Evolutionary conservation across 1,140 invertebrate genomes (phyloP), one percentile per base, ranked within the genome.

Genomic region (Drosophila watanabei): DNA sequence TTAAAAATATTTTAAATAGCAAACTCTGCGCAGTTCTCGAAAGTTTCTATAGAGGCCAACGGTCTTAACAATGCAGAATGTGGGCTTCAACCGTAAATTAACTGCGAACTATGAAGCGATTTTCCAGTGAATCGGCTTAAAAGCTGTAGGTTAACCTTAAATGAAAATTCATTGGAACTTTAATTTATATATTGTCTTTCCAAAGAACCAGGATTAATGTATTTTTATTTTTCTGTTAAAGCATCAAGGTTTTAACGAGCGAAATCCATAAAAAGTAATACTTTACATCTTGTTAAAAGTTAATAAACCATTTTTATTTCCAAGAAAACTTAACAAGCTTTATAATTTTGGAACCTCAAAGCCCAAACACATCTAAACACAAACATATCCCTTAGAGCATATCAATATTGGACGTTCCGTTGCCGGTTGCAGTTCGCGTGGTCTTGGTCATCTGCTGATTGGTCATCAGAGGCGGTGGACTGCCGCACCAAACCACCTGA

Each of bases 401-500:
- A 45, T 93, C 92, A 63, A 89, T 80, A 60, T 93, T 93, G 70
- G 92, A 93, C 41, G 92, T 91, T 61, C 88, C 92, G 66, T 93
- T 93, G 54, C 92, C 92, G 28, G 92, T 93, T 68, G 89, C 82
- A 61, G 90, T 92, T 43, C 92, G 68, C 66, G 92, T 93, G 43
- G 92, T 93, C 66, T 91, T 93, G n/a, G 92, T 93, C 65, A 82
- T 63, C 71, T 93, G 92, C 43, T 92, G 81, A 57, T 83, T 79
- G 70, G 78, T 83, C 56, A 88, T 61, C 51, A 93, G 64, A 8
- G 89, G 92, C 8, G 92, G 92, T 7, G 92, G 92, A 52, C 84
- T 92, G 41, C 92, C 82, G 32, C 92, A 93, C 92, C 92, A 93
- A 14, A 93, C 90, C 24, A 93, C 85, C 92, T 93, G 33, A 1